Conservation (phyloP, 2,888 invertebrate species). For the Epirrita christyi region DNA sequence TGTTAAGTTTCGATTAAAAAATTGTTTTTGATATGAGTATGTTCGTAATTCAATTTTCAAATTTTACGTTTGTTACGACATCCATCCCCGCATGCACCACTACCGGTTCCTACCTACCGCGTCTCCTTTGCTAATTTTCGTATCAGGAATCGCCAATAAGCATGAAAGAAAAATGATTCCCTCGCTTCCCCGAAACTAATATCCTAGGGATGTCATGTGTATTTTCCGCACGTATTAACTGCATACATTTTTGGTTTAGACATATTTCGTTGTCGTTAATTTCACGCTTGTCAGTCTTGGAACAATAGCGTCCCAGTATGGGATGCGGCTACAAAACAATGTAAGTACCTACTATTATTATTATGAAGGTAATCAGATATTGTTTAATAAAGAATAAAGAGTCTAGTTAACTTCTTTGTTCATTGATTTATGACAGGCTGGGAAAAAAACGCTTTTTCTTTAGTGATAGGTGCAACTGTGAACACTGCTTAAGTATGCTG, state of each 20-base stretch:
- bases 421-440: conserved; percentile 5
- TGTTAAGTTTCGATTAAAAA: too few species aligned
- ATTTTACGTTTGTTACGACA: too few species aligned
- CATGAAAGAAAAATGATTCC: conserved; percentile 15
- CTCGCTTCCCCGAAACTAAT: conserved; percentile 28
- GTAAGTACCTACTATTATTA: conserved; percentile 7
- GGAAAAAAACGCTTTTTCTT: neutral
- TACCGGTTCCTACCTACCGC: too few species aligned
- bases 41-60: too few species aligned
- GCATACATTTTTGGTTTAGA: conserved; percentile 46
- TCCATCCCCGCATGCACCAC: too few species aligned
- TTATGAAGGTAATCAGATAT: conserved; percentile 3
- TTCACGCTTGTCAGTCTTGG: conserved; percentile 62
- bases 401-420: conserved; percentile 2
- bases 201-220: conserved; percentile 29
- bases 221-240: conserved; percentile 45
- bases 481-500: too few species aligned
- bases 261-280: conserved; percentile 59
- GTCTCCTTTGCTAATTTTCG: too few species aligned
- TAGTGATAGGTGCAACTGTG: too few species aligned
- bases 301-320: conserved; percentile 29
- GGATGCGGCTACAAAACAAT: conserved; percentile 18
- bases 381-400: conserved; percentile 8
- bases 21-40: too few species aligned
- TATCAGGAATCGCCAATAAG: neutral